phyloP scores from a whole-genome alignment of 2,113 vertebrate genomes.

The Hippocampus mohnikei region DNA sequence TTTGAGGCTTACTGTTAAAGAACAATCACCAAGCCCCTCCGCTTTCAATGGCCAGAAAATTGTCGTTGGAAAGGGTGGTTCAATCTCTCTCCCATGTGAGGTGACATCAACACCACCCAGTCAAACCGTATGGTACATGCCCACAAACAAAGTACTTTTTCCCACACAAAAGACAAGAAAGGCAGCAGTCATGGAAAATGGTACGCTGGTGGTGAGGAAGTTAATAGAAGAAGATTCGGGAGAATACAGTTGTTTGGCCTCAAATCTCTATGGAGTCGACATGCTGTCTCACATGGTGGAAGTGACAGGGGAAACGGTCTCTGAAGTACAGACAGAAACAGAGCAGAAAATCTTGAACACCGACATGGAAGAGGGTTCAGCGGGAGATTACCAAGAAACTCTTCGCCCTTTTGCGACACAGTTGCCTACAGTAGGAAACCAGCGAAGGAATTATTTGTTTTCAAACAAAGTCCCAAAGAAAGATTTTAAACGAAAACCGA shows the following conservation, averaged over 20 bases:
- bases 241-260: constrained; percentile 73
- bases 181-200: constrained; percentile 66
- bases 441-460: constrained; percentile 39
- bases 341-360: constrained; percentile 20
- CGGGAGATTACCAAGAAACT: constrained; percentile 64
- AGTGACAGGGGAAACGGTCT: constrained; percentile 45
- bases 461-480: constrained; percentile 52
- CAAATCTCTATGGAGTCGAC: constrained; percentile 75
- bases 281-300: constrained; percentile 72
- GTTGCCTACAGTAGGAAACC: constrained; percentile 44
- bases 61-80: constrained; percentile 47
- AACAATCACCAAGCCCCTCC: constrained; percentile 60
- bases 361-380: constrained; percentile 69
- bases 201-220: constrained; percentile 67
- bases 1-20: constrained; percentile 68
- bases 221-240: constrained; percentile 67
- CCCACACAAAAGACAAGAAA: constrained; percentile 57
- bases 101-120: constrained; percentile 65
- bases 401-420: constrained; percentile 46
- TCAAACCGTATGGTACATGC: constrained; percentile 71
- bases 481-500: constrained; percentile 65
- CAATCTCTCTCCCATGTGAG: constrained; percentile 67
- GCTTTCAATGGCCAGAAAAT: constrained; percentile 73
- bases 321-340: constrained; percentile 28
- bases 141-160: constrained; percentile 62